phyloP scores from a whole-genome alignment of 1,140 invertebrate genomes.

The Nasonia vitripennis region DNA sequence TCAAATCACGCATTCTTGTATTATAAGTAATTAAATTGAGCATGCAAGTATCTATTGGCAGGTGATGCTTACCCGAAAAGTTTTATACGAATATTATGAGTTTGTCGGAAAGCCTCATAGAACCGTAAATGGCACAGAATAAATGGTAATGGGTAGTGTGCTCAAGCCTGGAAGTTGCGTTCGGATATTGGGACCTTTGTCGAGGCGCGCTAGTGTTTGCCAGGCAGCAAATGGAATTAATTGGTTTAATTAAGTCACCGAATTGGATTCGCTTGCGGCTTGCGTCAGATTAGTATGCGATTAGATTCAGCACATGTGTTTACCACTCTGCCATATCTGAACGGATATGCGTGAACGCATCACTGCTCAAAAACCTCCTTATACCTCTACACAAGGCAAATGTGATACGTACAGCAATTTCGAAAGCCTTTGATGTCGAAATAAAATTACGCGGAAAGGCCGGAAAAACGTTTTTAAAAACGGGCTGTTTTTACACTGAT shows the following conservation, averaged over 20 bases:
- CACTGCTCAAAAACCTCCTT: background rate
- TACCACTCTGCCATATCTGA: background rate
- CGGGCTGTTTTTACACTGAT: too few species aligned
- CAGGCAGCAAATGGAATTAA: background rate
- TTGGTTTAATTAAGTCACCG: constrained; percentile 4
- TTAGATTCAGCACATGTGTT: constrained; percentile 1
- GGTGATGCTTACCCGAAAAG: too few species aligned
- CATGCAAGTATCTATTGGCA: too few species aligned
- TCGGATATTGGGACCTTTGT: background rate
- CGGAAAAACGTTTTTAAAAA: too few species aligned
- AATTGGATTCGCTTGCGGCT: constrained; percentile 2
- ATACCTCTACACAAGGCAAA: background rate
- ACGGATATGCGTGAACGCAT: background rate
- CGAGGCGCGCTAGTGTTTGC: background rate
- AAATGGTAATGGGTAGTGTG: background rate
- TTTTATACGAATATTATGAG: too few species aligned
- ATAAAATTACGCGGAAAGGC: too few species aligned
- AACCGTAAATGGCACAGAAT: background rate
- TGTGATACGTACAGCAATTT: too few species aligned
- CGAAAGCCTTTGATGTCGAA: too few species aligned
- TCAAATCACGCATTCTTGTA: too few species aligned
- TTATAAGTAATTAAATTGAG: too few species aligned
- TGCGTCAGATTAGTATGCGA: background rate
- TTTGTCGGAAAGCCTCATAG: background rate
- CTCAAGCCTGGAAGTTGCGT: background rate